These are phyloP conservation scores for Pyrgus malvae DNA, from an alignment of 2,888 invertebrate genomes.

Conservation along the genomic window DNA sequence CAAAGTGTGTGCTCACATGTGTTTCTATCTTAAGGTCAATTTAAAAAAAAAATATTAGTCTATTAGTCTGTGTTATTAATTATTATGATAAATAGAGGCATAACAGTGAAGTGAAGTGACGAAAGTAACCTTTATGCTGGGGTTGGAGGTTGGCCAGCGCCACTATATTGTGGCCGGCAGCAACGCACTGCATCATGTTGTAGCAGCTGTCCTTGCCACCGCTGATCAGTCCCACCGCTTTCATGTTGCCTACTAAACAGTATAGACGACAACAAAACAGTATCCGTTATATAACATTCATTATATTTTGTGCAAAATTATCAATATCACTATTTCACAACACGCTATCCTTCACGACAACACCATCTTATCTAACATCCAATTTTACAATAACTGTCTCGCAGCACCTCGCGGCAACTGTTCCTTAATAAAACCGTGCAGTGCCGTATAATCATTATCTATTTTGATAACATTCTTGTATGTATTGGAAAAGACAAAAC, in stretches of 20 bases:
- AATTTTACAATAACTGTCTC: constrained; percentile 9
- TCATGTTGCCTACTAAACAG: constrained; percentile 83
- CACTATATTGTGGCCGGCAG: constrained; percentile 96
- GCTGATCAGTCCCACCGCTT: constrained; percentile 94
- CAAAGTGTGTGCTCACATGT: neutral
- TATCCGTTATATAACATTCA: constrained; percentile 75
- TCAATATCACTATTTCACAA: constrained; percentile 59
- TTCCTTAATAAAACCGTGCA: neutral
- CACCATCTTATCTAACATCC: constrained; percentile 43
- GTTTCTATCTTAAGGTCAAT: too few species aligned
- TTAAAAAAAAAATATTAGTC: neutral
- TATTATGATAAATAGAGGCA: too few species aligned
- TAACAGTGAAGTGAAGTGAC: constrained; percentile 21
- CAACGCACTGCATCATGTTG: constrained; percentile 98
- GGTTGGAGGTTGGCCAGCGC: constrained; percentile 98
- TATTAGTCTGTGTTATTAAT: neutral
- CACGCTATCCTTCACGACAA: constrained; percentile 52
- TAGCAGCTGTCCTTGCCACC: constrained; percentile 99
- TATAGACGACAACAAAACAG: constrained; percentile 53
- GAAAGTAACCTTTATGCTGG: constrained; percentile 85
- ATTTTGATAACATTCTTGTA: constrained; percentile 67
- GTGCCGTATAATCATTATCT: constrained; percentile 38
- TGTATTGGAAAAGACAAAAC: too few species aligned
- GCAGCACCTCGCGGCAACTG: neutral
- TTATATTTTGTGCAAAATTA: constrained; percentile 58